Evolutionary conservation across 2,113 vertebrate species (phyloP), one percentile per base, ranked within the genome.

Genomic region (Mormyrus lacerda): DNA sequence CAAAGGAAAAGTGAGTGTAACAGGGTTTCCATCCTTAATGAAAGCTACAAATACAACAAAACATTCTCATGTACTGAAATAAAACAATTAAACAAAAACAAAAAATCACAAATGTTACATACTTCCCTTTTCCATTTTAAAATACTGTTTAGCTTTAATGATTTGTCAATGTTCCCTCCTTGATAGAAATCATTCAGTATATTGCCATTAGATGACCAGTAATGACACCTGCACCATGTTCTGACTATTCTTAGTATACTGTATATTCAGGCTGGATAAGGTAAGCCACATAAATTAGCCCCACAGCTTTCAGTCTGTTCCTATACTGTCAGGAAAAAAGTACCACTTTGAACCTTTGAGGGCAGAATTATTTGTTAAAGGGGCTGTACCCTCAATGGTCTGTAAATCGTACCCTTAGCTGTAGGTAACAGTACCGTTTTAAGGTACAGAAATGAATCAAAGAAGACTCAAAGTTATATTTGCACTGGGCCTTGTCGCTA

Each of bases 1-100:
- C 92, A 98, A 95, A 97, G 98, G 91, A 99, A 99, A 94, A 99
- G 98, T 99, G 95, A 91, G 98, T 93, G 39, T 45, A 24, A 27
- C 61, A 3, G 3, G 3, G n/a, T 31, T 27, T 5, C n/a, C 24
- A 65, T 27, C 61, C 61, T 65, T 65, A 65, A 65, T 9, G 2
- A 65, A 65, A 65, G n/a, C 24, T 65, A 3, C 61, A 65, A 27
- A 8, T 27, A 1, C 4, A 65, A 31, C 2, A 27, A 3, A 65
- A 65, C 61, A 10, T 65, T 27, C n/a, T 65, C 3, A n/a, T 13
- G 10, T 11, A 27, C n/a, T 65, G 58, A 27, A 27, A 27, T 65
- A 65, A 65, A 65, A 27, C 1, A 27, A 58, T 9, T 2, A 8
- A n/a, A 65, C 24, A 27, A 58, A n/a, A 65, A 65, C 58, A 2